Conservation (phyloP, 2,888 invertebrate genomes). For the Eudasyphora cyanicolor region DNA sequence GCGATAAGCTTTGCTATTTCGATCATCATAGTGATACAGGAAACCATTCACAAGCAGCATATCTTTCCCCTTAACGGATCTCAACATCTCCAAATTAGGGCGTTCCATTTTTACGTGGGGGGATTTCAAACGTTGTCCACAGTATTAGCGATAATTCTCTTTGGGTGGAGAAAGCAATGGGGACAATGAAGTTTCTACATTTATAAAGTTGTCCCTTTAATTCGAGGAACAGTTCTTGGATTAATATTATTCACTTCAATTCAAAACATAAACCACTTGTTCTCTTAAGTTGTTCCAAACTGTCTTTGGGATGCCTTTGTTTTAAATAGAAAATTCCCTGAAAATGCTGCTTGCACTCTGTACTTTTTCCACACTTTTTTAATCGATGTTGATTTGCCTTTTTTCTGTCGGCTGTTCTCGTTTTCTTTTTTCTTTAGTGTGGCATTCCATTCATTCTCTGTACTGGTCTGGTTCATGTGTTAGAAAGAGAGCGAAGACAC, state of each 20-base stretch:
- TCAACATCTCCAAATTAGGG: slow-evolving; percentile 71
- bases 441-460: slow-evolving; percentile 37
- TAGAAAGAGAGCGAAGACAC: slow-evolving; percentile 33
- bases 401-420: slow-evolving; percentile 35
- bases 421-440: slow-evolving; percentile 43
- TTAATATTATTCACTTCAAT: too few relatives aligned
- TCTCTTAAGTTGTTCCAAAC: background rate
- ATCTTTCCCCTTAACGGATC: slow-evolving; percentile 76
- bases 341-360: slow-evolving; percentile 36
- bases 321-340: slow-evolving; percentile 34
- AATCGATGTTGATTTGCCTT: slow-evolving; percentile 57
- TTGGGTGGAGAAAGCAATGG: background rate
- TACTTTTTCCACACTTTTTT: slow-evolving; percentile 24
- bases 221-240: too few relatives aligned
- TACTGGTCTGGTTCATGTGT: slow-evolving; percentile 8
- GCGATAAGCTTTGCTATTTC: slow-evolving; percentile 72
- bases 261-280: background rate
- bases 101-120: slow-evolving; percentile 51
- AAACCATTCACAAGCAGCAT: slow-evolving; percentile 75
- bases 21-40: slow-evolving; percentile 75
- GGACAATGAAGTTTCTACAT: background rate
- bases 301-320: slow-evolving; percentile 1
- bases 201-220: background rate
- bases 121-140: background rate
- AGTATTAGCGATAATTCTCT: background rate